phyloP scores from a whole-genome alignment of 1,140 invertebrate species.

The Leptinotarsa defecta region DNA sequence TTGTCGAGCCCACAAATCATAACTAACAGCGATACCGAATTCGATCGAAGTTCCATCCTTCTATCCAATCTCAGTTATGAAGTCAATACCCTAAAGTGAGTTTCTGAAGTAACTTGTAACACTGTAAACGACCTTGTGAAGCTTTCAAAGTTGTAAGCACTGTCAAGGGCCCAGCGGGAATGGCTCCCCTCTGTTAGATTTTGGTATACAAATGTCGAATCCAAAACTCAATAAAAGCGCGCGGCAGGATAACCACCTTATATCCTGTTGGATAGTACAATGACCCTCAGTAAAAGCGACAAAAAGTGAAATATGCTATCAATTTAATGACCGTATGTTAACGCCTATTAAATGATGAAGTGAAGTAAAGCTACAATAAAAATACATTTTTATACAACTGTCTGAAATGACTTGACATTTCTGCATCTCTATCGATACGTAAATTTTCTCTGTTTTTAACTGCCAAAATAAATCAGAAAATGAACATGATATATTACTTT shows the following conservation, averaged over 20 bases:
- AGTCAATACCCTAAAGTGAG: constrained; percentile 28
- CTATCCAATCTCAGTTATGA: background rate
- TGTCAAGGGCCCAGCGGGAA: constrained; percentile 17
- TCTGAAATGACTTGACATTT: too few relatives aligned
- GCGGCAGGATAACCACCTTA: background rate
- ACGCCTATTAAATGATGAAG: too few relatives aligned
- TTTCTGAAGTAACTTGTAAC: constrained; percentile 25
- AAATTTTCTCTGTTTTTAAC: too few relatives aligned
- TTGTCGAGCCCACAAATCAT: background rate
- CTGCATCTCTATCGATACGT: too few relatives aligned
- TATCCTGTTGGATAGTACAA: background rate
- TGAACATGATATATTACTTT: too few relatives aligned
- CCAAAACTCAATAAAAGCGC: constrained; percentile 18
- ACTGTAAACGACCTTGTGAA: constrained; percentile 28
- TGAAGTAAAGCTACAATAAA: too few relatives aligned
- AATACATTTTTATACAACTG: too few relatives aligned
- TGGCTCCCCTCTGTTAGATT: constrained; percentile 23
- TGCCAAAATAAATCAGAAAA: too few relatives aligned
- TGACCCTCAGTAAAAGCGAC: background rate
- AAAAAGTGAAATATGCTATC: background rate
- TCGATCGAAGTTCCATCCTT: background rate
- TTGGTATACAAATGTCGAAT: background rate
- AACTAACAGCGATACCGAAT: background rate
- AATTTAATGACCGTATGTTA: too few relatives aligned
- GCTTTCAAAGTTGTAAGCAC: constrained; percentile 22